A percentile compares a stretch with the other conserved stretches of the same genome.
Evolutionary conservation across 2,113 vertebrate genomes (phyloP).

Genomic region (Orthonyx spaldingii): DNA sequence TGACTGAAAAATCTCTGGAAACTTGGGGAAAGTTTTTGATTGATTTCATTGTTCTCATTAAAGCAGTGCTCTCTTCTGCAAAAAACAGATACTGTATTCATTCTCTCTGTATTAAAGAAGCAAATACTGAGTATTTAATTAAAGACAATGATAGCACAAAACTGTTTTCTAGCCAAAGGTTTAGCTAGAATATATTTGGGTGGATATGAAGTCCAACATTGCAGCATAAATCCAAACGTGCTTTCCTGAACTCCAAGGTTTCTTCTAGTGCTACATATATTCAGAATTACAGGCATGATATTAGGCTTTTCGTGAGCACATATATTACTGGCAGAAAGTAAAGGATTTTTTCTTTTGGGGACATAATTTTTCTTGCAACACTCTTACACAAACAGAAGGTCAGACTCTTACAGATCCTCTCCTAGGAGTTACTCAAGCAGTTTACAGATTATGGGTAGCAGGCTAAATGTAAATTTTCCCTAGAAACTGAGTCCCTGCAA

Average conservation of each 20-base stretch:
- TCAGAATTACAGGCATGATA: not conserved
- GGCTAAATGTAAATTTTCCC: not conserved
- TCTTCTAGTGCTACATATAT: not conserved
- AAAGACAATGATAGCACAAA: not conserved
- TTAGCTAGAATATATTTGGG: not conserved
- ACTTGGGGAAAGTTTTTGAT: not conserved
- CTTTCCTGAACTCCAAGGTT: not conserved
- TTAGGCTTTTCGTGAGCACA: not conserved
- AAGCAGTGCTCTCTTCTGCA: not conserved
- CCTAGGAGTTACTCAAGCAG: not conserved
- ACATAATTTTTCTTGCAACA: not conserved
- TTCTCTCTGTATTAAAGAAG: not conserved
- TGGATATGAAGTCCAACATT: not conserved
- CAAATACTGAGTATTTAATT: not conserved
- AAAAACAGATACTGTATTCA: not conserved
- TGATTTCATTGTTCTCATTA: not conserved
- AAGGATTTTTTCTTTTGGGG: not conserved
- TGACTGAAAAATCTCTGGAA: not conserved
- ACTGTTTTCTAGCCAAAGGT: not conserved
- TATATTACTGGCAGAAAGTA: not conserved
- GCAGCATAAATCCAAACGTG: not conserved
- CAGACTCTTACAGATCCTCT: not conserved
- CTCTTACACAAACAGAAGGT: not conserved
- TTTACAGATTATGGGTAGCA: not conserved
- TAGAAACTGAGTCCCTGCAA: not conserved